These are phyloP conservation scores for Podarcis siculus DNA, from an alignment of 2,797 vertebrate genomes.

Conservation along the genomic window DNA sequence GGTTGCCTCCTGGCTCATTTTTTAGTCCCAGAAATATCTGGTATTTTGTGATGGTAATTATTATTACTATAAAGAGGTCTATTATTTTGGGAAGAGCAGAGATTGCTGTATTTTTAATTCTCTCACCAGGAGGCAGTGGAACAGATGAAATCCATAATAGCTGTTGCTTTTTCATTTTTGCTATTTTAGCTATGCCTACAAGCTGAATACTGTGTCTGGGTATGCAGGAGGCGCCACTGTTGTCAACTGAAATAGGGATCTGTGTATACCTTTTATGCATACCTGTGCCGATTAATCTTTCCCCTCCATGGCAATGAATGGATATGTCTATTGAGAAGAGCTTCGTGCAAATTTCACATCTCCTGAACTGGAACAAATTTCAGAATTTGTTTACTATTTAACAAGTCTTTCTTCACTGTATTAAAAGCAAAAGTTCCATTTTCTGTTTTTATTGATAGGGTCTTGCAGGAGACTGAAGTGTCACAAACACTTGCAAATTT, in stretches of 20 bases:
- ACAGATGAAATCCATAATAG: conserved; percentile 19
- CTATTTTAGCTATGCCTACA: background rate
- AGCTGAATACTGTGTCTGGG: background rate
- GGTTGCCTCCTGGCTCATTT: background rate
- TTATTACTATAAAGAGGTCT: background rate
- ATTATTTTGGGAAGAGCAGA: background rate
- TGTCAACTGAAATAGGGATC: background rate
- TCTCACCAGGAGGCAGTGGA: background rate
- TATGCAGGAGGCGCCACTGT: background rate
- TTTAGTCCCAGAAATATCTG: background rate
- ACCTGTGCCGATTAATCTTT: background rate
- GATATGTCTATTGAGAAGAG: background rate
- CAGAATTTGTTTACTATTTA: background rate
- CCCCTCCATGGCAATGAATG: background rate
- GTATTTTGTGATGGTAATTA: conserved; percentile 29
- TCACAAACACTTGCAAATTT: conserved; percentile 44
- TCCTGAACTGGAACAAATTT: background rate
- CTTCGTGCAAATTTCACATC: background rate
- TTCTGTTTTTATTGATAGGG: background rate
- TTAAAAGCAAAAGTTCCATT: conserved; percentile 24
- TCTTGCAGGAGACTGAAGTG: conserved; percentile 27
- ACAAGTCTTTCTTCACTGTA: background rate
- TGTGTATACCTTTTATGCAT: background rate
- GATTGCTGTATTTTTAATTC: background rate
- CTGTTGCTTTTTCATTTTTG: background rate